These are phyloP conservation scores for Elachura formosa DNA, from an alignment of 2,113 vertebrate genomes.

Conservation along the genomic window DNA sequence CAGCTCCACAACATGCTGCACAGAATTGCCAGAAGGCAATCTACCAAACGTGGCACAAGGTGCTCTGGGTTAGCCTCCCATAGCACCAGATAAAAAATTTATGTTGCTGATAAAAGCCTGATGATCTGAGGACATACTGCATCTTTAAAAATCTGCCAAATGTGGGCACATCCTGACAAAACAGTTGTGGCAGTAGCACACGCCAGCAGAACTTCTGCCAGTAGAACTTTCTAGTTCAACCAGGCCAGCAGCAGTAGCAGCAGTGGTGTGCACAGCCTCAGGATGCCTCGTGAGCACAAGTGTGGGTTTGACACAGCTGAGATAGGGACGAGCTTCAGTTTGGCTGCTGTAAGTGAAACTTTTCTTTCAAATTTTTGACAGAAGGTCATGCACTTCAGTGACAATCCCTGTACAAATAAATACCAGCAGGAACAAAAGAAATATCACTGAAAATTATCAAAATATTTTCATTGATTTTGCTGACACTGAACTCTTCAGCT, in stretches of 20 bases:
- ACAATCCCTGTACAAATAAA: constrained; percentile 20
- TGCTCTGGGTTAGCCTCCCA: neutral
- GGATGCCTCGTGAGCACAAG: neutral
- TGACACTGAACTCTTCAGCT: neutral
- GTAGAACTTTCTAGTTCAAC: neutral
- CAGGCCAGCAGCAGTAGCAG: neutral
- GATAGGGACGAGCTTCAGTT: neutral
- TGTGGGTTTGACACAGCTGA: neutral
- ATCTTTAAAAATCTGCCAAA: neutral
- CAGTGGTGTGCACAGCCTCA: neutral
- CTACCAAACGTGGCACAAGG: neutral
- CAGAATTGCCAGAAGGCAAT: neutral
- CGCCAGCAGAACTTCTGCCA: neutral
- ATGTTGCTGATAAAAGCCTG: neutral
- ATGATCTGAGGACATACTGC: neutral
- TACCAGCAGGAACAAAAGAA: neutral
- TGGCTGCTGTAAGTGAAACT: neutral
- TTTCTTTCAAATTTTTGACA: neutral
- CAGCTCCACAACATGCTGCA: neutral
- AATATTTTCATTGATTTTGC: neutral
- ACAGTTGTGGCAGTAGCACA: neutral
- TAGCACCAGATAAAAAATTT: neutral
- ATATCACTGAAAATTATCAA: neutral
- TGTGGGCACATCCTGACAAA: neutral
- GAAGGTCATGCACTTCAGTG: neutral